Evolutionary conservation across 2,797 vertebrate species (phyloP).

Genomic region (Meda fulgida): DNA sequence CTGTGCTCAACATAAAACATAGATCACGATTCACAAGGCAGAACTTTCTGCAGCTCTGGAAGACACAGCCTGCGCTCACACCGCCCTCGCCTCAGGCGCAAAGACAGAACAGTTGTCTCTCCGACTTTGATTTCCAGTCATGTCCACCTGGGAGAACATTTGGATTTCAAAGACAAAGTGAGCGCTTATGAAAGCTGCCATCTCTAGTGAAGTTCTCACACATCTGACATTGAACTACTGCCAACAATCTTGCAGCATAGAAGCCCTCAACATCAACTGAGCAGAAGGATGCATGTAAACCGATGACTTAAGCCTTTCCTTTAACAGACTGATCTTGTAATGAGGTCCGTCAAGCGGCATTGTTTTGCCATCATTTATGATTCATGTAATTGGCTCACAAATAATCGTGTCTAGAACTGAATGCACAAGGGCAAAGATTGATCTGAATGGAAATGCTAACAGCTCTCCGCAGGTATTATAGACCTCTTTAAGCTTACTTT

Average conservation of each 20-base stretch:
- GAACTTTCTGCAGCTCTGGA: slow-evolving; percentile 52
- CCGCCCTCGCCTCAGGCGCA: slow-evolving; percentile 55
- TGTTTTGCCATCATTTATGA: background rate
- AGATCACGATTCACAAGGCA: slow-evolving; percentile 66
- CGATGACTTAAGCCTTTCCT: background rate
- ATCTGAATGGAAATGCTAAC: background rate
- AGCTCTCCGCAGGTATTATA: background rate
- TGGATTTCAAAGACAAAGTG: slow-evolving; percentile 51
- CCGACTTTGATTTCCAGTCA: slow-evolving; percentile 60
- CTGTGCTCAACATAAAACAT: slow-evolving; percentile 72
- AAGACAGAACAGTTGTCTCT: slow-evolving; percentile 55
- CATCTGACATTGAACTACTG: background rate
- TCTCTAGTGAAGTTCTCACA: slow-evolving; percentile 10
- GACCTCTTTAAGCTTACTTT: background rate
- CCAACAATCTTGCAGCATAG: background rate
- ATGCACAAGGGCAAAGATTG: background rate
- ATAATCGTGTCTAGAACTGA: background rate
- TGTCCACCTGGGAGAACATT: slow-evolving; percentile 59
- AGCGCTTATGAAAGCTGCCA: background rate
- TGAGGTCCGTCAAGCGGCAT: background rate
- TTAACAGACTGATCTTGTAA: background rate
- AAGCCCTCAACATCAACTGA: background rate
- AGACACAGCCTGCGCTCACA: slow-evolving; percentile 65
- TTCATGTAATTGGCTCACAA: background rate
- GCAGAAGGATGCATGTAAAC: background rate